A percentile compares a stretch with the other conserved stretches of the same genome.
phyloP scores from a whole-genome alignment of 35 echinoderm and acorn worm genomes.

The Hemicentrotus pulcherrimus region DNA sequence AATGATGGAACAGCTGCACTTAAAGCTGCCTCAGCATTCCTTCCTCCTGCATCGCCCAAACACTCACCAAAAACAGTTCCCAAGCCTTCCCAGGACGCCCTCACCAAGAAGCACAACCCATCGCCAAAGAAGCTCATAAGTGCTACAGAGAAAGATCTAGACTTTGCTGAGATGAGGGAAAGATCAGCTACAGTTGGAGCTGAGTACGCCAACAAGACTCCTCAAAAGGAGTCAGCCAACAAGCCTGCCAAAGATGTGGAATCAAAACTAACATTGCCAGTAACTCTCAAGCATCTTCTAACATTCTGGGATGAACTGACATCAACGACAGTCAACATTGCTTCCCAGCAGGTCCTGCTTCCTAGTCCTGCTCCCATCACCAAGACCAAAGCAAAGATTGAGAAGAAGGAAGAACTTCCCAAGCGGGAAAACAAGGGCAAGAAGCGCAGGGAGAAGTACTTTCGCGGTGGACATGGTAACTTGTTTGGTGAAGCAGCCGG shows the following conservation, averaged over 20 bases:
- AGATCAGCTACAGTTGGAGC: constrained; percentile 44
- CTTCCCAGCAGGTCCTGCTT: constrained; percentile 83
- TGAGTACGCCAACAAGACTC: constrained; percentile 52
- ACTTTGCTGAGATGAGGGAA: constrained; percentile 38
- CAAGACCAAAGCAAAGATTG: constrained; percentile 66
- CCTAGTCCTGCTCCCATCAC: constrained; percentile 91
- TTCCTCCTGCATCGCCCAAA: constrained; percentile 56
- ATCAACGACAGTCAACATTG: constrained; percentile 79
- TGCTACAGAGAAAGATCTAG: not conserved
- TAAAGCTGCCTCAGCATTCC: constrained; percentile 22
- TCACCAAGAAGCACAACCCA: not conserved
- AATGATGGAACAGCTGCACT: constrained; percentile 4
- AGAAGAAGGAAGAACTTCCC: constrained; percentile 72
- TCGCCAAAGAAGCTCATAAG: constrained; percentile 23
- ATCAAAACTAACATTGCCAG: constrained; percentile 62
- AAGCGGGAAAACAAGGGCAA: constrained; percentile 85
- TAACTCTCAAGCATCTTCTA: constrained; percentile 88
- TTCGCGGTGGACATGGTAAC: constrained; percentile 87
- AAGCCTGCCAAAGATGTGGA: constrained; percentile 40
- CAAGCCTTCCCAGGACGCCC: not conserved
- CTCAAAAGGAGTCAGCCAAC: constrained; percentile 29
- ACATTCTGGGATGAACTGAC: constrained; percentile 93
- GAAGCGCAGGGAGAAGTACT: constrained; percentile 85
- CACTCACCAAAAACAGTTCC: constrained; percentile 51
- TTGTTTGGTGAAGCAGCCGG: constrained; percentile 96